Conservation (phyloP, 2,888 invertebrate species). For the Andrena chrysosceles region DNA sequence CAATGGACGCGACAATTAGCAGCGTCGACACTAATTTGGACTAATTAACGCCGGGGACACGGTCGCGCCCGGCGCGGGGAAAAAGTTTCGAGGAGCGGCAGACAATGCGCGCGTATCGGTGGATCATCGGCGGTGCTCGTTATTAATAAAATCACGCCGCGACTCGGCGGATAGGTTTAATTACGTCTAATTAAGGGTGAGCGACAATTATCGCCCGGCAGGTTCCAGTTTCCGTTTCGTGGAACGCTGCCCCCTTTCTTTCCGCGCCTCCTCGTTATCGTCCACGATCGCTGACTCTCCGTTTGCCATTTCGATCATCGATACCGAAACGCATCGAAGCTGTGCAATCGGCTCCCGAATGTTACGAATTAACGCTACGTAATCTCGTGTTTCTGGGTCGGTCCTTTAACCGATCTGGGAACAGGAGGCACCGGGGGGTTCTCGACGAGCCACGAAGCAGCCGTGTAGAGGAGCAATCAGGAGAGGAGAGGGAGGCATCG, state of each 20-base stretch:
- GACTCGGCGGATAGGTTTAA: constrained; percentile 66
- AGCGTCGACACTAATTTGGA: constrained; percentile 70
- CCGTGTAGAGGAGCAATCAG: constrained; percentile 32
- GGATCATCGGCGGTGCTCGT: constrained; percentile 67
- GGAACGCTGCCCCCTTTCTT: constrained; percentile 38
- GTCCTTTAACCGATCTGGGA: not conserved
- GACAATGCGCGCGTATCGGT: constrained; percentile 61
- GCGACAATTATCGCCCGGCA: constrained; percentile 55
- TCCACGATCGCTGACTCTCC: constrained; percentile 16
- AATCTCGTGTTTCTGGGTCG: constrained; percentile 12
- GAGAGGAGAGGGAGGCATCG: constrained; percentile 18
- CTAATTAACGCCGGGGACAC: constrained; percentile 68
- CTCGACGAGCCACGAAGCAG: constrained; percentile 1
- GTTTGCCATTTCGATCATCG: not conserved
- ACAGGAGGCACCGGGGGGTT: not conserved
- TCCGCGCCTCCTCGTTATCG: not conserved
- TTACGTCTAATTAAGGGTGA: constrained; percentile 71
- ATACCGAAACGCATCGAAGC: constrained; percentile 12
- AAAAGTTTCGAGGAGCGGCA: constrained; percentile 57
- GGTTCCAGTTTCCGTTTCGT: constrained; percentile 17
- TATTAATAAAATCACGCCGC: constrained; percentile 65
- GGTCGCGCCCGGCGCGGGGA: constrained; percentile 25
- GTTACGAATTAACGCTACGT: not conserved
- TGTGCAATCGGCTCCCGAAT: not conserved
- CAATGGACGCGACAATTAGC: constrained; percentile 72